Conservation (phyloP, 2,888 invertebrate genomes). For the Eupsilia transversa region DNA sequence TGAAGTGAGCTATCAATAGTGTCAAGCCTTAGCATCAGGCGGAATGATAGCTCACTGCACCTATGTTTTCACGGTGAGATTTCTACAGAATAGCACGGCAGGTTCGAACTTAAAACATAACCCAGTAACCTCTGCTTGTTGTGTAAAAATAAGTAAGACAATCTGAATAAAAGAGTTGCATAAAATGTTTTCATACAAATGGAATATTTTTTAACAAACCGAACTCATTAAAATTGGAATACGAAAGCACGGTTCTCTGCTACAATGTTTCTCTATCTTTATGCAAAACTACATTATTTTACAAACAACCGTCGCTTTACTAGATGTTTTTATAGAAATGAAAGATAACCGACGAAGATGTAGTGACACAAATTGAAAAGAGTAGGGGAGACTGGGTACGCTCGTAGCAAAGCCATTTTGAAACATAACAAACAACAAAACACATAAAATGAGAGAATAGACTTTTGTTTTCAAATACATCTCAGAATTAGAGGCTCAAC, state of each 20-base stretch:
- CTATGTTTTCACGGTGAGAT: too few species aligned
- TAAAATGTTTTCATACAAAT: conserved; percentile 42
- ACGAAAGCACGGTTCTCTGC: conserved; percentile 20
- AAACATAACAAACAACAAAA: too few species aligned
- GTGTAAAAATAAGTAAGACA: not conserved
- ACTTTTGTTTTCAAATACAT: too few species aligned
- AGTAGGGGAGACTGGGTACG: too few species aligned
- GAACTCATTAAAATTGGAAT: conserved; percentile 58
- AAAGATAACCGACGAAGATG: not conserved
- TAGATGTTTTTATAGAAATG: conserved; percentile 11
- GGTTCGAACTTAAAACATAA: not conserved
- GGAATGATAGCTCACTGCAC: too few species aligned
- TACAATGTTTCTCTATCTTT: conserved; percentile 36
- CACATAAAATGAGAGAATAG: too few species aligned
- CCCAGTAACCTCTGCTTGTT: not conserved
- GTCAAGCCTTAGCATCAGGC: too few species aligned
- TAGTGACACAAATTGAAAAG: not conserved
- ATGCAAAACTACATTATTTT: conserved; percentile 47
- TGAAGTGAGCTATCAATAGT: too few species aligned
- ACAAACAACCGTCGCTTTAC: conserved; percentile 34
- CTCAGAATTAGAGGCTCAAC: too few species aligned
- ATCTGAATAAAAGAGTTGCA: conserved; percentile 32
- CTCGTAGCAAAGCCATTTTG: too few species aligned
- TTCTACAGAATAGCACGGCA: too few species aligned
- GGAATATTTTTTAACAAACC: conserved; percentile 55